These are phyloP conservation scores for Hippoglossus stenolepis DNA, from an alignment of 2,113 vertebrate genomes.

Conservation along the genomic window DNA sequence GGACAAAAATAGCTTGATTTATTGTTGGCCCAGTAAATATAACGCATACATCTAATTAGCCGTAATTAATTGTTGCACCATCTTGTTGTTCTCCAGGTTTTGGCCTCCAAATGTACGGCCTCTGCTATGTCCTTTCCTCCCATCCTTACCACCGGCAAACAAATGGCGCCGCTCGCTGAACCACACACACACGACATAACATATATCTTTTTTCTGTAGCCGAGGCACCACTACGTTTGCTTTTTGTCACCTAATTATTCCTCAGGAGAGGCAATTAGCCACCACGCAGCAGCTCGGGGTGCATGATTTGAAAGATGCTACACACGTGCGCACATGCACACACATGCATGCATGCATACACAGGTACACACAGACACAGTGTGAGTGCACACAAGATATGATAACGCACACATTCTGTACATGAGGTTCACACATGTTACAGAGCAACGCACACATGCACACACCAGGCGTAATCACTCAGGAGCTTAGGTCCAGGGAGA, in stretches of 20 bases:
- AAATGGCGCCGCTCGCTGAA: slow-evolving; percentile 64
- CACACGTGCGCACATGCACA: slow-evolving; percentile 22
- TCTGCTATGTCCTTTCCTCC: slow-evolving; percentile 59
- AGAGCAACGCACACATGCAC: slow-evolving; percentile 22
- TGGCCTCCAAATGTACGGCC: slow-evolving; percentile 63
- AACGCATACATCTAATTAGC: slow-evolving; percentile 78
- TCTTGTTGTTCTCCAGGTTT: slow-evolving; percentile 62
- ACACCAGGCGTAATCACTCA: slow-evolving; percentile 65
- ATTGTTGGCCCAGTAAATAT: slow-evolving; percentile 75
- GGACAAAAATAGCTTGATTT: slow-evolving; percentile 76
- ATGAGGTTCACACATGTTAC: slow-evolving; percentile 10
- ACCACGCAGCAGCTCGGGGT: slow-evolving; percentile 54
- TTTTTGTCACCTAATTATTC: slow-evolving; percentile 82
- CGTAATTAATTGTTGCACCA: slow-evolving; percentile 75
- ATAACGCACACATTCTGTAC: slow-evolving; percentile 4
- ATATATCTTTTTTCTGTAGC: slow-evolving; percentile 64
- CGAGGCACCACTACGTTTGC: slow-evolving; percentile 72
- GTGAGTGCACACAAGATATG: background rate
- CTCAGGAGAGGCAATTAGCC: slow-evolving; percentile 82
- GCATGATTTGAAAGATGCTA: slow-evolving; percentile 35
- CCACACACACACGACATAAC: slow-evolving; percentile 58
- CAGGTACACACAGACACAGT: slow-evolving; percentile 13
- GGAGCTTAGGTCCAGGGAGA: slow-evolving; percentile 60
- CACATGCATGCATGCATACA: background rate
- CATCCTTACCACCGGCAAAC: slow-evolving; percentile 65